These are phyloP conservation scores for Grapholita molesta DNA, from an alignment of 1,140 invertebrate genomes.

Conservation along the genomic window DNA sequence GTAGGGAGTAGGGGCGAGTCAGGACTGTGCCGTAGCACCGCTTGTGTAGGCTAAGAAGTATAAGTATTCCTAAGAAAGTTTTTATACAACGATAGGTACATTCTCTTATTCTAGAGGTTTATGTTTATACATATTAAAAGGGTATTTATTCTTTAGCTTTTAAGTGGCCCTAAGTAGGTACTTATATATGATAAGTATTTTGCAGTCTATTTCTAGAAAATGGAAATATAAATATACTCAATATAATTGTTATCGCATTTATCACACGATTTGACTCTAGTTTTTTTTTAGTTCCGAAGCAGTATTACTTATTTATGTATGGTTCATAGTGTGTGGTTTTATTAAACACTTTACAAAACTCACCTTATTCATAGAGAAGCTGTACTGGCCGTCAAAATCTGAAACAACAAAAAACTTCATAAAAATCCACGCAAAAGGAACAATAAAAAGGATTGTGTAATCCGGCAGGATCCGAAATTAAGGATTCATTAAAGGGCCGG, in stretches of 20 bases:
- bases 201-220: too few relatives aligned
- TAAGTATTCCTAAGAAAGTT: not conserved
- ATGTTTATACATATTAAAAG: too few relatives aligned
- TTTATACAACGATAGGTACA: not conserved
- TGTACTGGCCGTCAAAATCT: not conserved
- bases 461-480: not conserved
- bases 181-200: too few relatives aligned
- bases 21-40: not conserved
- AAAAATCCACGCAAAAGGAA: not conserved
- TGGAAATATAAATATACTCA: too few relatives aligned
- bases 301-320: too few relatives aligned
- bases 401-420: not conserved
- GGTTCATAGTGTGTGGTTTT: too few relatives aligned
- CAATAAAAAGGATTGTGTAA: not conserved
- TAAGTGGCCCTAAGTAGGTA: constrained; percentile 17
- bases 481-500: constrained; percentile 7
- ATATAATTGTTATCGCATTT: too few relatives aligned
- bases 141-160: not conserved
- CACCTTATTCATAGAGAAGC: not conserved
- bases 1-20: not conserved
- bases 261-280: too few relatives aligned
- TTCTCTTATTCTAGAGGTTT: not conserved
- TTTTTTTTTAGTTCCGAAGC: too few relatives aligned
- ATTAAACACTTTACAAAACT: not conserved
- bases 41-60: not conserved